phyloP scores from a whole-genome alignment of 2,888 invertebrate genomes.

The Furcula furcula region DNA sequence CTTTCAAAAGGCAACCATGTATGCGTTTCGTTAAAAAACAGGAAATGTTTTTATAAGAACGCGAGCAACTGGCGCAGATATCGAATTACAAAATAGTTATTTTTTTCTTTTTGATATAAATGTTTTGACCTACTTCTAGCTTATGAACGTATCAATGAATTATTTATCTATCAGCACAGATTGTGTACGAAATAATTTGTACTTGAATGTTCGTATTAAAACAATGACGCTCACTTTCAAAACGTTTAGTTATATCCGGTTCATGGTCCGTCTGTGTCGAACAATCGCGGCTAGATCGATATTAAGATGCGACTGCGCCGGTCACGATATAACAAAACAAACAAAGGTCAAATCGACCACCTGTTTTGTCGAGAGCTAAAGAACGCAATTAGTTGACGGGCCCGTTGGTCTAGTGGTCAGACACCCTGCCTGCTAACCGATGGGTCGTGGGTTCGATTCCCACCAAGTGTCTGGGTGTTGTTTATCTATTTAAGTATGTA shows the following conservation, averaged over 20 bases:
- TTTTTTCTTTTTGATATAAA: slow-evolving; percentile 7
- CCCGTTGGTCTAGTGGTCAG: no score
- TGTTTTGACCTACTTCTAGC: slow-evolving; percentile 12
- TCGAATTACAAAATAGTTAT: slow-evolving; percentile 28
- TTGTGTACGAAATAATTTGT: slow-evolving; percentile 4
- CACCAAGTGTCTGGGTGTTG: no score
- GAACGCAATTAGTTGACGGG: slow-evolving; percentile 29
- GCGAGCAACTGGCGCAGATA: slow-evolving; percentile 22
- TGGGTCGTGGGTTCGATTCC: no score
- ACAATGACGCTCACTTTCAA: slow-evolving; percentile 38
- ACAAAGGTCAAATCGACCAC: slow-evolving; percentile 45
- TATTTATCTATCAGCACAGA: not conserved
- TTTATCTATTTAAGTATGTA: no score
- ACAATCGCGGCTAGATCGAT: slow-evolving; percentile 37
- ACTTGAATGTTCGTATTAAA: slow-evolving; percentile 15
- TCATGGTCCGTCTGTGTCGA: slow-evolving; percentile 41
- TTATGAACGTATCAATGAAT: slow-evolving; percentile 16
- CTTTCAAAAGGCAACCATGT: slow-evolving; percentile 40
- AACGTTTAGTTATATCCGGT: slow-evolving; percentile 32
- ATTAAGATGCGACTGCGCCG: slow-evolving; percentile 34
- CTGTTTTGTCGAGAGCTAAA: slow-evolving; percentile 35
- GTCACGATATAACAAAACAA: slow-evolving; percentile 26
- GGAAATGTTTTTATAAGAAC: slow-evolving; percentile 35
- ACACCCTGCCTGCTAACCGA: no score
- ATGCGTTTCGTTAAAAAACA: slow-evolving; percentile 37